Evolutionary conservation across 2,113 vertebrate genomes (phyloP).

Genomic region (Hippotragus niger): DNA sequence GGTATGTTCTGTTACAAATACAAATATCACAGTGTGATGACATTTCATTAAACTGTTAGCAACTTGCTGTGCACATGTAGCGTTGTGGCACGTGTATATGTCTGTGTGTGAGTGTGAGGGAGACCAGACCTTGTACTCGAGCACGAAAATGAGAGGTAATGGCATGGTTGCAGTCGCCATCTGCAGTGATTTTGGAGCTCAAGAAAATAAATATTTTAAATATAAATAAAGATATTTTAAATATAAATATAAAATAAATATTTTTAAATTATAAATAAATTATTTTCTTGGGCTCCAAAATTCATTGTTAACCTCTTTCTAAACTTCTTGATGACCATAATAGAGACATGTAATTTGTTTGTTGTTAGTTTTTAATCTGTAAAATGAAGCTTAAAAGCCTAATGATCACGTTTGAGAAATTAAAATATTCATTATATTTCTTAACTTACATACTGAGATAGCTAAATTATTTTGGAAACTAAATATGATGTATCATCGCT

Average conservation of each 20-base stretch:
- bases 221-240: neutral
- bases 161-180: neutral
- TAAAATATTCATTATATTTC: constrained; percentile 39
- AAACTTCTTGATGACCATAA: neutral
- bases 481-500: neutral
- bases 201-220: neutral
- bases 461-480: constrained; percentile 43
- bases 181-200: neutral
- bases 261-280: neutral
- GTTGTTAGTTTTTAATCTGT: constrained; percentile 29
- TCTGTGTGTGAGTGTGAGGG: neutral
- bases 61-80: neutral
- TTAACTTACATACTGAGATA: neutral
- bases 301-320: neutral
- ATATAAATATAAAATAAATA: neutral
- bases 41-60: constrained; percentile 32
- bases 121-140: neutral
- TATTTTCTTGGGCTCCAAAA: neutral
- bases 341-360: neutral
- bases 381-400: constrained; percentile 11
- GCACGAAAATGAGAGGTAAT: neutral
- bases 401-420: constrained; percentile 22
- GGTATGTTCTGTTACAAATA: constrained; percentile 25
- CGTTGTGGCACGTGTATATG: neutral
- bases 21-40: neutral